Evolutionary conservation across 2,113 vertebrate species (phyloP), one percentile per base, ranked within the genome.

Genomic region (Tretioscincus oriximinensis): DNA sequence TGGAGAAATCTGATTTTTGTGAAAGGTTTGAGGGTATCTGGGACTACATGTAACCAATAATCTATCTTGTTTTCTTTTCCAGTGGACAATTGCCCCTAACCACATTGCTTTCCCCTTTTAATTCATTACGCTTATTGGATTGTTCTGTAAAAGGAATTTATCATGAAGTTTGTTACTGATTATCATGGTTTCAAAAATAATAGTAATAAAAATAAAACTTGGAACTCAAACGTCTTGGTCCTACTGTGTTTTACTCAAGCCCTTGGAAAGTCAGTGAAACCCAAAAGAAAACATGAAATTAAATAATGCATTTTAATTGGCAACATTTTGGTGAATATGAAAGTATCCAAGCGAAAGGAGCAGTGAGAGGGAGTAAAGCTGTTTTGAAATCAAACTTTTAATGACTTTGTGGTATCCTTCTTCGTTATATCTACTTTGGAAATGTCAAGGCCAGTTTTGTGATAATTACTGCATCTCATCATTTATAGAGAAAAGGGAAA

Each of bases 401-500:
- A 95, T 93, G 92, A 92, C 84, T 84, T 90, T 90, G 68, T 88
- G 86, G 92, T 91, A 92, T 93, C 88, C 83, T 90, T 90, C 77
- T 91, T 94, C 92, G 90, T 92, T 92, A 89, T 88, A 90, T 94
- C 92, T 91, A 81, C 89, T 92, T 92, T 88, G 24, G 24, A 94
- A 94, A 94, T 92, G 92, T 88, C 89, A 92, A 80, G 86, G 88
- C 86, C 86, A 83, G 81, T 91, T 94, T 85, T 69, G 86, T 78
- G 84, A 92, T 95, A 93, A 95, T 94, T 95, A 93, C 78, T 90
- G 90, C 91, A 92, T 92, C 88, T 91, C 88, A 94, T 89, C 86
- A 84, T 92, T 93, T 92, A 88, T 86, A 92, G 85, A 81, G 87
- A 91, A 92, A 90, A 7, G 20, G 21, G 6, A 35, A 4, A 24